A percentile compares a stretch with the other conserved stretches of the same genome.
These are phyloP conservation scores for Drosophila melanica DNA, from an alignment of 1,140 invertebrate species.

Conservation along the genomic window DNA sequence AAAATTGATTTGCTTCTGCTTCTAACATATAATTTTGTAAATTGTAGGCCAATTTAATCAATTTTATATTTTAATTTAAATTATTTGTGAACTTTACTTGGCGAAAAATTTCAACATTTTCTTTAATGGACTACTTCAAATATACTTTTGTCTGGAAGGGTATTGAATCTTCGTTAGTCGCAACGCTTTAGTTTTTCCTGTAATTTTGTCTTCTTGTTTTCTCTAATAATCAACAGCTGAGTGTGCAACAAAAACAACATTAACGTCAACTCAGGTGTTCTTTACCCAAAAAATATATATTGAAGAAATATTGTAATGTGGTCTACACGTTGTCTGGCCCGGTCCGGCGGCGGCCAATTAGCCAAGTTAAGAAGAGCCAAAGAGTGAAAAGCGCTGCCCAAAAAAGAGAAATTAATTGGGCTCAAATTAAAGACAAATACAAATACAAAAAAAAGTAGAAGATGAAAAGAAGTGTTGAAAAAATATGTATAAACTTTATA, in stretches of 20 bases:
- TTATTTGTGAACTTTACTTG: no score
- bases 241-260: neutral
- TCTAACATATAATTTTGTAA: no score
- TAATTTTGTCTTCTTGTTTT: neutral
- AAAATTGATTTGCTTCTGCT: no score
- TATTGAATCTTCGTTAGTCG: neutral
- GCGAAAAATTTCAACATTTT: no score
- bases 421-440: constrained; percentile 71
- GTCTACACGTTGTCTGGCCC: neutral
- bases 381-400: constrained; percentile 35
- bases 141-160: no score
- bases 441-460: neutral
- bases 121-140: no score
- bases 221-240: neutral
- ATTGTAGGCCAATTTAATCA: no score
- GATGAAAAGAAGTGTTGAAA: constrained; percentile 16
- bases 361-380: constrained; percentile 9
- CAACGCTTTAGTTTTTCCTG: no score
- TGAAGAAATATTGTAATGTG: neutral
- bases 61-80: no score
- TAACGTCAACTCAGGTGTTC: neutral
- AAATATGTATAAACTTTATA: constrained; percentile 37
- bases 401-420: constrained; percentile 76
- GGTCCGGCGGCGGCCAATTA: constrained; percentile 12
- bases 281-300: neutral